Evolutionary conservation across 1,140 invertebrate species (phyloP), one percentile per base, ranked within the genome.

Genomic region (Lepidostoma basale): DNA sequence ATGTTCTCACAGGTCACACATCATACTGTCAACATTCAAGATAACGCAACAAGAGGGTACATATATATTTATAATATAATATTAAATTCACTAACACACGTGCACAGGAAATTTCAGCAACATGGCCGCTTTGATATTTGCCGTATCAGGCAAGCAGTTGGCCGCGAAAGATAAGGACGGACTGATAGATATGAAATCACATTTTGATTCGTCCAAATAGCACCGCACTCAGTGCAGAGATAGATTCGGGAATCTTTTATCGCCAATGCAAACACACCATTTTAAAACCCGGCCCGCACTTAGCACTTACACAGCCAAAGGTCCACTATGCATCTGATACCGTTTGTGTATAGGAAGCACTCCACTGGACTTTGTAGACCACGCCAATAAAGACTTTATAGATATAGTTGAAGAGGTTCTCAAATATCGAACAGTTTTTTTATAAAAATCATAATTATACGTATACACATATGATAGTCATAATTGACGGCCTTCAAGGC

Each of bases 41-140:
- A 40, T 40, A n/a, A 40, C 16, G 36, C 16, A 40, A 40, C 36
- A n/a, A 4, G 3, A 22, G 8, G 10, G 20, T 18, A 22, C 5
- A n/a, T n/a, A 12, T 9, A 5, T 6, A 3, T 23, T 8, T 33
- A 33, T 18, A 36, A 36, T 22, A 36, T 56, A 56, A 33, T 56
- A 56, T 56, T 12, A 39, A 33, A 56, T 56, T 36, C n/a, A 18
- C 36, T 8, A 18, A 23, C n/a, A 49, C 45, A 9, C n/a, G 23
- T 56, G 36, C 23, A 56, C 4, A 56, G 16, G 36, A 20, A 12
- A 56, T 36, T 36, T 36, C 9, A 22, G 52, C 16, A 56, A 56
- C 52, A 56, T 56, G 52, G 52, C 52, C 16, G 28, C 52, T 56
- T 56, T 56, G 52, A 56, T 56, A 56, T 54, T 56, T 56, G 28